These are phyloP conservation scores for Saccopteryx leptura DNA, from an alignment of 2,113 vertebrate species.

Conservation along the genomic window DNA sequence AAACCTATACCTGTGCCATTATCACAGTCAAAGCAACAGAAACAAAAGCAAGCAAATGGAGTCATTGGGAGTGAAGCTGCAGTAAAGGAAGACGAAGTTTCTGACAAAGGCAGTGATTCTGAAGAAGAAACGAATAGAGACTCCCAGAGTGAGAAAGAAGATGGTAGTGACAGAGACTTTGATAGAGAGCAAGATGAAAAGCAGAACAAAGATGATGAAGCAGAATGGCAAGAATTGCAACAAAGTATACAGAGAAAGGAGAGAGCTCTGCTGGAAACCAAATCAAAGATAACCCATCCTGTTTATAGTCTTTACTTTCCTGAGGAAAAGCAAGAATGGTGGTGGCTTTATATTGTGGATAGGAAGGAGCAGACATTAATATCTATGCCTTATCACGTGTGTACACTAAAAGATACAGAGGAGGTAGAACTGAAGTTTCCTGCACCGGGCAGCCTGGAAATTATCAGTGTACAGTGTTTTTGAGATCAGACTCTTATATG, in stretches of 20 bases:
- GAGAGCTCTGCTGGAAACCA: conserved; percentile 96
- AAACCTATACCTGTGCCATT: conserved; percentile 90
- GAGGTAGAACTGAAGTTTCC: conserved; percentile 99
- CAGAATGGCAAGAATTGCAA: conserved; percentile 98
- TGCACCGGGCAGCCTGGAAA: conserved; percentile 98
- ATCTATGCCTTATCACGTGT: conserved; percentile 99
- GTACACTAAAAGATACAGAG: conserved; percentile 97
- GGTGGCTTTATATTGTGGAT: conserved; percentile 99
- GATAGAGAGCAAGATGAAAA: conserved; percentile 97
- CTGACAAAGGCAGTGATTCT: conserved; percentile 98
- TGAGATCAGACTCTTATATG: conserved; percentile 98
- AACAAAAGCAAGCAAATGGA: conserved; percentile 97
- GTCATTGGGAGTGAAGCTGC: conserved; percentile 85
- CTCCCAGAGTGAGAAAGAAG: conserved; percentile 96
- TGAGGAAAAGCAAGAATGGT: conserved; percentile 99
- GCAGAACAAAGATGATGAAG: conserved; percentile 95
- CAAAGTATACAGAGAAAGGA: conserved; percentile 98
- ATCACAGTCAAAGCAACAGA: conserved; percentile 89
- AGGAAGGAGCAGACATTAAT: conserved; percentile 97
- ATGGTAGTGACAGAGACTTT: conserved; percentile 97
- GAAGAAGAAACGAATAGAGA: conserved; percentile 97
- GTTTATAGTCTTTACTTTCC: conserved; percentile 98
- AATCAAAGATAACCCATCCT: conserved; percentile 99
- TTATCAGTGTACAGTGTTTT: conserved; percentile 98
- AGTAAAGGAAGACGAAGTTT: conserved; percentile 94